Conservation (phyloP, 2,113 vertebrate genomes). For the Muntiacus reevesi region DNA sequence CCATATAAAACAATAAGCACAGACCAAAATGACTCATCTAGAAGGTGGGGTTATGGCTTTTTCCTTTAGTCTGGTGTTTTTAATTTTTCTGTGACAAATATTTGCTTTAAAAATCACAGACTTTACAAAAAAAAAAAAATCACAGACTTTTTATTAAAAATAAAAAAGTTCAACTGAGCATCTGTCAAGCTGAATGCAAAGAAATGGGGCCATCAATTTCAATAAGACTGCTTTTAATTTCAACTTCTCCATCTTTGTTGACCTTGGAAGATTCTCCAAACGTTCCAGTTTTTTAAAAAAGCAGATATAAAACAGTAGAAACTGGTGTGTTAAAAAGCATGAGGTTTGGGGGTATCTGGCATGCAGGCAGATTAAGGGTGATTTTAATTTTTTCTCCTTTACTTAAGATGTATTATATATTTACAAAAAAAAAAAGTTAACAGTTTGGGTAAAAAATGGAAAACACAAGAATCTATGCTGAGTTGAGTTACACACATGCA, state of each 20-base stretch:
- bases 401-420: background rate
- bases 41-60: fast-evolving
- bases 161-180: background rate
- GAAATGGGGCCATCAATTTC: background rate
- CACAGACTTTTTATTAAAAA: background rate
- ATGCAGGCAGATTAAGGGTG: background rate
- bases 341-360: background rate
- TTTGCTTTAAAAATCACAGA: background rate
- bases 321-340: background rate
- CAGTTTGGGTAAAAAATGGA: background rate
- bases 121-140: too few species aligned
- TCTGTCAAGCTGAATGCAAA: background rate
- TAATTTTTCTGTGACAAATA: background rate
- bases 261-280: background rate
- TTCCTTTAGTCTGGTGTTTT: background rate
- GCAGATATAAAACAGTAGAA: background rate
- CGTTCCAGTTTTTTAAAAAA: background rate
- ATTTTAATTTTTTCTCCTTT: background rate
- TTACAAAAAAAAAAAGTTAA: background rate
- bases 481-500: background rate
- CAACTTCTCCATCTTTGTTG: background rate
- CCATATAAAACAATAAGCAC: fast-evolving
- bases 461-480: background rate
- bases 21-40: too few species aligned
- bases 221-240: background rate